phyloP scores from a whole-genome alignment of 2,888 invertebrate species.

The Glaucopsyche alexis region DNA sequence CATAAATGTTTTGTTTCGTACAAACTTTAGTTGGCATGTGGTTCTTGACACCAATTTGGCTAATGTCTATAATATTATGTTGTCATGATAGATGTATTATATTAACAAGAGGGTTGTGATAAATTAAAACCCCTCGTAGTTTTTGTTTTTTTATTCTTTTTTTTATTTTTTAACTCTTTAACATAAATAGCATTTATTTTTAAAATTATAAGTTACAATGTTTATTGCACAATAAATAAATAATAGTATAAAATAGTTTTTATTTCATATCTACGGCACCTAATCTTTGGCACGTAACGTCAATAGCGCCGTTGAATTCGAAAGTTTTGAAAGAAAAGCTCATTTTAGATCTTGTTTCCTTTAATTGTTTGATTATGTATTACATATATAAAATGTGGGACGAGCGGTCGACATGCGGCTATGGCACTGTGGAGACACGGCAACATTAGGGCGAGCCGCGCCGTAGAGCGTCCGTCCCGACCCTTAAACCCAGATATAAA shows the following conservation, averaged over 20 bases:
- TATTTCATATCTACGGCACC: conserved; percentile 69
- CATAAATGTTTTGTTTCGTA: neutral
- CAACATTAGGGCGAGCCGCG: conserved; percentile 67
- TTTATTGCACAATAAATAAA: conserved; percentile 76
- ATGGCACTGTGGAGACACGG: conserved; percentile 67
- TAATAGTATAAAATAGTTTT: conserved; percentile 77
- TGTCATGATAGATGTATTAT: too few relatives aligned
- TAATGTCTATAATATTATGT: neutral
- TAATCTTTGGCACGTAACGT: conserved; percentile 58
- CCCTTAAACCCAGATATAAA: conserved; percentile 40
- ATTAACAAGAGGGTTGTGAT: too few relatives aligned
- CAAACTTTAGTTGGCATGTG: neutral
- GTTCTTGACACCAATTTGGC: neutral
- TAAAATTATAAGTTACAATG: conserved; percentile 75
- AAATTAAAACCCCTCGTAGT: conserved; percentile 56
- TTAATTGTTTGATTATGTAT: conserved; percentile 69
- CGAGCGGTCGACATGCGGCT: conserved; percentile 68
- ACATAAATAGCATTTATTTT: conserved; percentile 80
- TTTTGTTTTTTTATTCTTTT: conserved; percentile 77
- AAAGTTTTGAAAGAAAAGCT: conserved; percentile 75
- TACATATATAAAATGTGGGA: conserved; percentile 64
- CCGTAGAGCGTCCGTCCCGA: conserved; percentile 71
- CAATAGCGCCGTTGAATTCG: conserved; percentile 65
- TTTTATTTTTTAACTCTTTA: conserved; percentile 64
- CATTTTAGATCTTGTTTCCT: conserved; percentile 68